Conservation (phyloP, 2,888 invertebrate genomes). For the Limulus polyphemus region DNA sequence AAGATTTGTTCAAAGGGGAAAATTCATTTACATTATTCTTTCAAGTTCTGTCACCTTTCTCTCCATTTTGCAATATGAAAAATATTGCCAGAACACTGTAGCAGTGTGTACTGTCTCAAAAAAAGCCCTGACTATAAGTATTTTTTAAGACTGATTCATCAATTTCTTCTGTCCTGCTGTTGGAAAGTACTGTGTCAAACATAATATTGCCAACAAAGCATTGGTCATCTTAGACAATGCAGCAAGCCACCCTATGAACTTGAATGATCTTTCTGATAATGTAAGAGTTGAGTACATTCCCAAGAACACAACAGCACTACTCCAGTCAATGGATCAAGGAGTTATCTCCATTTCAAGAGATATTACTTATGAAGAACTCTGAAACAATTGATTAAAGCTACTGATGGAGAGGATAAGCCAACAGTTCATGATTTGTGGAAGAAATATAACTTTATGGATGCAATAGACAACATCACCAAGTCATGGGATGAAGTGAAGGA, state of each 20-base stretch:
- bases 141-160: slow-evolving; percentile 29
- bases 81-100: too few species aligned
- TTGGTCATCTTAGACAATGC: slow-evolving; percentile 6
- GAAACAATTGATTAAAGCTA: slow-evolving; percentile 8
- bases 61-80: too few species aligned
- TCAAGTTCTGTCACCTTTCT: too few species aligned
- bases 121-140: too few species aligned
- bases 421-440: slow-evolving; percentile 21
- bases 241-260: slow-evolving; percentile 4
- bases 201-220: slow-evolving; percentile 4
- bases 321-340: slow-evolving; percentile 19
- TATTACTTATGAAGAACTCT: too few species aligned
- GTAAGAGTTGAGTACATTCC: slow-evolving; percentile 21
- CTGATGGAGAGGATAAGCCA: slow-evolving; percentile 5
- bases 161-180: slow-evolving; percentile 8
- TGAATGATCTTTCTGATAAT: slow-evolving; percentile 8
- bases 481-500: slow-evolving; percentile 14
- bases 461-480: slow-evolving; percentile 17
- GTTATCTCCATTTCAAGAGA: slow-evolving; percentile 20
- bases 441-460: slow-evolving; percentile 18
- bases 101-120: too few species aligned
- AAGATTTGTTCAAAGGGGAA: too few species aligned
- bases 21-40: too few species aligned
- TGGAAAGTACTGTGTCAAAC: slow-evolving; percentile 3
- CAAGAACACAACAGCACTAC: slow-evolving; percentile 5